Conservation (phyloP, 2,797 vertebrate genomes). For the Pipistrellus nathusii region DNA sequence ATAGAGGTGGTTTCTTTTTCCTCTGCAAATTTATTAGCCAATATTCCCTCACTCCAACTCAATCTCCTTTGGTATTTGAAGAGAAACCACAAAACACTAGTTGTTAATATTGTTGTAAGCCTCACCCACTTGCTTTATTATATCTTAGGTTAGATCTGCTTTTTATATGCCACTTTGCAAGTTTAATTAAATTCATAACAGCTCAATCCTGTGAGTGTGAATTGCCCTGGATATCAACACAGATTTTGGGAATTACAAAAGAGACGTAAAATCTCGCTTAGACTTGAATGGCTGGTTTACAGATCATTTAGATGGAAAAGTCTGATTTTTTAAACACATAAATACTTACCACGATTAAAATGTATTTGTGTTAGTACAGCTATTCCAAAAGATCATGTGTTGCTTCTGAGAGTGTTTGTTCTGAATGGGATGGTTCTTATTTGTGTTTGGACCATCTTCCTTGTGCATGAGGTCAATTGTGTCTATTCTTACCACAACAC, state of each 20-base stretch:
- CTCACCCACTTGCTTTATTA: slow-evolving; percentile 56
- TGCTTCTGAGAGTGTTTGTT: not conserved
- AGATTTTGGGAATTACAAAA: slow-evolving; percentile 54
- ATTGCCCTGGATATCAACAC: slow-evolving; percentile 26
- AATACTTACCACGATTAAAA: slow-evolving; percentile 50
- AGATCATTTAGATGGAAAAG: slow-evolving; percentile 46
- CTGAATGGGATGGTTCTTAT: not conserved
- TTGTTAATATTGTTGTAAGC: slow-evolving; percentile 73
- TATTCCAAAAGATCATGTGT: not conserved
- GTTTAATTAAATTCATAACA: slow-evolving; percentile 77
- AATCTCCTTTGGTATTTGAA: slow-evolving; percentile 75
- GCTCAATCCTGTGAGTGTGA: slow-evolving; percentile 63
- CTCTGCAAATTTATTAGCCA: slow-evolving; percentile 74
- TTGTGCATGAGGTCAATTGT: not conserved
- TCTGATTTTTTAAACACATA: slow-evolving; percentile 45
- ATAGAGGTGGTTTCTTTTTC: slow-evolving; percentile 58
- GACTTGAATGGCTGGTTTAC: slow-evolving; percentile 19
- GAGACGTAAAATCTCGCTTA: slow-evolving; percentile 51
- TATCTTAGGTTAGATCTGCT: slow-evolving; percentile 68
- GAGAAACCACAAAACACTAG: slow-evolving; percentile 59
- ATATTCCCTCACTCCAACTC: slow-evolving; percentile 59
- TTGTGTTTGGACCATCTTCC: not conserved
- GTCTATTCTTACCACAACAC: not conserved
- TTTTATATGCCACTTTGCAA: slow-evolving; percentile 69
- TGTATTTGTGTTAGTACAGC: slow-evolving; percentile 27